Percentiles rank a stretch among this genome's conserved stretches.
Conservation (phyloP, 2,888 invertebrate genomes). For the Amblyteles armatorius region DNA sequence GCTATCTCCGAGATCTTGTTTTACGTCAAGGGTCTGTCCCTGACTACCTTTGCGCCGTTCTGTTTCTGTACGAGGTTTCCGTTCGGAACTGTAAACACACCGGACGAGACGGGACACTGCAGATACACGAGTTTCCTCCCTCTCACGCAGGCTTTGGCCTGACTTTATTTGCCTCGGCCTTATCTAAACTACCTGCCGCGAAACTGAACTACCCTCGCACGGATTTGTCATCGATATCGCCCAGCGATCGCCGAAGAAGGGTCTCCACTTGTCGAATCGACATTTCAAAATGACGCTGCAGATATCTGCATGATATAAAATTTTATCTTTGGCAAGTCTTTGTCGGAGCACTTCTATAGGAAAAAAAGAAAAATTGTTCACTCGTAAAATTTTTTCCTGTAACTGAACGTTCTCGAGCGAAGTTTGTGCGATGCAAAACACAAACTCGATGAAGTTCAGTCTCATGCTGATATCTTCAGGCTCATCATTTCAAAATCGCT, state of each 20-base stretch:
- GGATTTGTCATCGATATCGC: slow-evolving; percentile 26
- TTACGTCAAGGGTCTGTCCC: slow-evolving; percentile 53
- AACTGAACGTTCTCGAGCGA: too few species aligned
- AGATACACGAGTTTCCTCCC: slow-evolving; percentile 7
- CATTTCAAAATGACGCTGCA: background rate
- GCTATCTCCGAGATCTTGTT: slow-evolving; percentile 60
- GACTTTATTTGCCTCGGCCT: slow-evolving; percentile 12
- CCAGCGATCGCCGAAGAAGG: background rate
- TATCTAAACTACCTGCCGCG: slow-evolving; percentile 44
- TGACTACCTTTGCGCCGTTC: background rate
- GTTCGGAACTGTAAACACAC: slow-evolving; percentile 52
- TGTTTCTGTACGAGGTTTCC: slow-evolving; percentile 1
- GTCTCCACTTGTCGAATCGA: background rate
- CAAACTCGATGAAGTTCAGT: too few species aligned
- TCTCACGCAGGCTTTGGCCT: slow-evolving; percentile 15
- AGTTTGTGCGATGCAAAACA: too few species aligned
- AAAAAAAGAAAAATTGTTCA: too few species aligned
- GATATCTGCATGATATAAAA: too few species aligned
- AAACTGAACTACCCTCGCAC: slow-evolving; percentile 33
- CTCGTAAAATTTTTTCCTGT: too few species aligned
- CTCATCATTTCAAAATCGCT: background rate
- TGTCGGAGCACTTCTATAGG: too few species aligned
- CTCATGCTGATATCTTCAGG: too few species aligned
- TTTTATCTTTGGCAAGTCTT: too few species aligned
- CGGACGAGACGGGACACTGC: slow-evolving; percentile 38